These are phyloP conservation scores for Dinomys branickii DNA, from an alignment of 2,113 vertebrate genomes.

Conservation along the genomic window DNA sequence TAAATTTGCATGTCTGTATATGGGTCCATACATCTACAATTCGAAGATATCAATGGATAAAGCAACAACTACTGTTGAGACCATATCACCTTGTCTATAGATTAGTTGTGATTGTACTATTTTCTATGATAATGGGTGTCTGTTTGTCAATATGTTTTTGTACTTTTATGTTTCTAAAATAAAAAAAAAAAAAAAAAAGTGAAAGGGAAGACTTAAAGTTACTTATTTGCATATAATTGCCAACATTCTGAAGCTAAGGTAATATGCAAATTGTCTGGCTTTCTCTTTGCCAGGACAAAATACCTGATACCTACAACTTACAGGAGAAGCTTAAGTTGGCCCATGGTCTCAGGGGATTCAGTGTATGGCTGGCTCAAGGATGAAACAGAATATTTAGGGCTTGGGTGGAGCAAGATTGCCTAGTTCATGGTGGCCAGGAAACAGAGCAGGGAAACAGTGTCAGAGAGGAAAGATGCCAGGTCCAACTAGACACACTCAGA, in stretches of 20 bases:
- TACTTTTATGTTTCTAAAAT: too few species aligned
- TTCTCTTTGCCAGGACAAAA: background rate
- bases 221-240: background rate
- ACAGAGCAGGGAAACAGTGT: background rate
- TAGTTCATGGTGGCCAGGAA: background rate
- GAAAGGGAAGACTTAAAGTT: background rate
- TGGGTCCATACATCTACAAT: too few species aligned
- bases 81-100: too few species aligned
- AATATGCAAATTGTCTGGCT: background rate
- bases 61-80: too few species aligned
- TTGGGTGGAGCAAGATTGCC: background rate
- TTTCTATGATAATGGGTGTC: too few species aligned
- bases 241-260: background rate
- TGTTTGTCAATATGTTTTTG: too few species aligned
- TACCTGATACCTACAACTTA: background rate
- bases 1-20: too few species aligned
- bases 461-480: background rate
- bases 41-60: too few species aligned
- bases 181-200: too few species aligned
- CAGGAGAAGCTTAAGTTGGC: background rate
- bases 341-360: background rate
- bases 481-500: background rate
- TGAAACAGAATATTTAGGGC: background rate
- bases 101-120: too few species aligned
- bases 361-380: background rate